Conservation (phyloP, 30 jellyfish, hydroid and myxozoan genomes). For the Haliclystus octoradiatus region DNA sequence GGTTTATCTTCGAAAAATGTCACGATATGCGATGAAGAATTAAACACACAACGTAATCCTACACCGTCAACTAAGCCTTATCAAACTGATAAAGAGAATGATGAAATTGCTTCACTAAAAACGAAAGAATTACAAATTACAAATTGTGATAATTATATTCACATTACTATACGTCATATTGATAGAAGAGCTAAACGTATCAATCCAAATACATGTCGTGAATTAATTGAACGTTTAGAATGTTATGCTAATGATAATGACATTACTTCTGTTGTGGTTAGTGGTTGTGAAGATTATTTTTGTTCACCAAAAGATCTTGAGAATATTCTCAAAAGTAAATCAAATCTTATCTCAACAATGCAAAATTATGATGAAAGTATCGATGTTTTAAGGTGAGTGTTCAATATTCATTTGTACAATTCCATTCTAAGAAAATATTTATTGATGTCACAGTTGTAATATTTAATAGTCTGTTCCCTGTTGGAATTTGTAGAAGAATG, state of each 20-base stretch:
- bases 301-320: slow-evolving; percentile 47
- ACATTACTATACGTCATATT: slow-evolving; percentile 27
- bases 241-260: slow-evolving; percentile 36
- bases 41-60: neutral
- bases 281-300: slow-evolving; percentile 82
- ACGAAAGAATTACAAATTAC: slow-evolving; percentile 31
- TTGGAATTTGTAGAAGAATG: neutral
- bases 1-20: slow-evolving; percentile 3
- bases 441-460: neutral
- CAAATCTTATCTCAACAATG: slow-evolving; percentile 29
- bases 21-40: neutral
- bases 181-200: slow-evolving; percentile 41
- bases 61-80: neutral
- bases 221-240: slow-evolving; percentile 55
- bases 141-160: slow-evolving; percentile 42
- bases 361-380: slow-evolving; percentile 48
- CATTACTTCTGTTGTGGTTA: slow-evolving; percentile 39
- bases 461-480: neutral
- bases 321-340: slow-evolving; percentile 27
- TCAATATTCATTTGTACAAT: neutral
- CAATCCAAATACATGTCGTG: slow-evolving; percentile 58
- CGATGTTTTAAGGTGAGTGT: slow-evolving; percentile 54
- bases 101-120: neutral
- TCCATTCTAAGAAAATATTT: neutral
- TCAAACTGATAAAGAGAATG: neutral